Evolutionary conservation across 2,797 vertebrate genomes (phyloP).

Genomic region (Agapornis canus): DNA sequence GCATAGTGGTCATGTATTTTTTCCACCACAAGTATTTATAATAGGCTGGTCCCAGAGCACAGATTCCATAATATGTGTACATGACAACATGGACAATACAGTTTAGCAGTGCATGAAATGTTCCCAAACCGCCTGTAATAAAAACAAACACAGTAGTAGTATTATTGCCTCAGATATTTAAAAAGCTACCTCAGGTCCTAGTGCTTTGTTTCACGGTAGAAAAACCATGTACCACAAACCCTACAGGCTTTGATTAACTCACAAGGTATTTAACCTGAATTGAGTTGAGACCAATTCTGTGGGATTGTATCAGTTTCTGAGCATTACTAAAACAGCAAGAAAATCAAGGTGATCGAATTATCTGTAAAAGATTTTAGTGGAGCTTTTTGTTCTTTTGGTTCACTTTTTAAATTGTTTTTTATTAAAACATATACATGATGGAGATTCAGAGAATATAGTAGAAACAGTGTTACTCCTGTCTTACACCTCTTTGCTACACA

Average conservation of each 20-base stretch:
- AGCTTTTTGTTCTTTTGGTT: neutral
- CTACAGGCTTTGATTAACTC: neutral
- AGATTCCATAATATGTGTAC: constrained; percentile 94
- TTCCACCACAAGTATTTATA: constrained; percentile 98
- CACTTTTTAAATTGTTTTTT: fast-evolving
- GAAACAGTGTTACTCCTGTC: neutral
- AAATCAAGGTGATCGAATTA: neutral
- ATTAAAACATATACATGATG: neutral
- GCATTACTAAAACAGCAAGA: neutral
- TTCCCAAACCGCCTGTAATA: constrained; percentile 90
- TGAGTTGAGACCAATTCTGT: neutral
- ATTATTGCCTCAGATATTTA: neutral
- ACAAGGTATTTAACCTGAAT: neutral
- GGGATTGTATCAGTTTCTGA: neutral
- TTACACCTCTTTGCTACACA: neutral
- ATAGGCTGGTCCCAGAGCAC: constrained; percentile 90
- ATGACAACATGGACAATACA: constrained; percentile 92
- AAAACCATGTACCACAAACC: neutral
- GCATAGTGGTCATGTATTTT: constrained; percentile 93
- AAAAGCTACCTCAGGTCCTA: neutral
- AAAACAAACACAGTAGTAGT: neutral
- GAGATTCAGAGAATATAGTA: neutral
- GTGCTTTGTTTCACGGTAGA: neutral
- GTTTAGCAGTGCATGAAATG: constrained; percentile 93
- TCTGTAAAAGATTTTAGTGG: neutral